Conservation (phyloP, 2,888 invertebrate genomes). For the Andrena chrysosceles region DNA sequence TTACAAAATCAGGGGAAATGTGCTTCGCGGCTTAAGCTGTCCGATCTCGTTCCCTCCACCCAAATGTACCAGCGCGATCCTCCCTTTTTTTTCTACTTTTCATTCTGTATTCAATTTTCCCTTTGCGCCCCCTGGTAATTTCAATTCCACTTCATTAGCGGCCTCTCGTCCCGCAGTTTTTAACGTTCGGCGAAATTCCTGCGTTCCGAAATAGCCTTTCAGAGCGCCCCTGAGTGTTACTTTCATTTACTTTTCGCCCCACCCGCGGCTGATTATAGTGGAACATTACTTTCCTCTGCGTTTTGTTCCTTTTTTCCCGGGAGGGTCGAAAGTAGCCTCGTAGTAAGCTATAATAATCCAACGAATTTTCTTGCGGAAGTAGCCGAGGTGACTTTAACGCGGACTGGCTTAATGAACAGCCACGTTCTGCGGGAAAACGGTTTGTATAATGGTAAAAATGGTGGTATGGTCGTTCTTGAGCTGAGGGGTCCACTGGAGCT, state of each 20-base stretch:
- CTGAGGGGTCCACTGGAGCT: neutral
- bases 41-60: neutral
- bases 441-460: neutral
- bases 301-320: neutral
- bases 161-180: conserved; percentile 7
- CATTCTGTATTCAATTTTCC: conserved; percentile 31
- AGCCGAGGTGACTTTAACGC: conserved; percentile 1
- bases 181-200: conserved; percentile 21
- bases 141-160: conserved; percentile 45
- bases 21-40: conserved; percentile 17
- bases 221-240: neutral
- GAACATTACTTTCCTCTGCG: neutral
- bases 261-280: neutral
- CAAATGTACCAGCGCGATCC: conserved; percentile 1
- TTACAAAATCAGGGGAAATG: conserved; percentile 52
- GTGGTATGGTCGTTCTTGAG: neutral
- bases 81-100: conserved; percentile 32
- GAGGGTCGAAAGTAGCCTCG: neutral
- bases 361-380: neutral
- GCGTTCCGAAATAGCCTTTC: neutral
- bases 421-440: neutral
- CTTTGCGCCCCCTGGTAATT: conserved; percentile 24
- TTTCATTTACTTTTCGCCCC: neutral
- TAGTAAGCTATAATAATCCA: neutral
- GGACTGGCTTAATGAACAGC: neutral